phyloP scores from a whole-genome alignment of 2,113 vertebrate species.

The Strix aluco region DNA sequence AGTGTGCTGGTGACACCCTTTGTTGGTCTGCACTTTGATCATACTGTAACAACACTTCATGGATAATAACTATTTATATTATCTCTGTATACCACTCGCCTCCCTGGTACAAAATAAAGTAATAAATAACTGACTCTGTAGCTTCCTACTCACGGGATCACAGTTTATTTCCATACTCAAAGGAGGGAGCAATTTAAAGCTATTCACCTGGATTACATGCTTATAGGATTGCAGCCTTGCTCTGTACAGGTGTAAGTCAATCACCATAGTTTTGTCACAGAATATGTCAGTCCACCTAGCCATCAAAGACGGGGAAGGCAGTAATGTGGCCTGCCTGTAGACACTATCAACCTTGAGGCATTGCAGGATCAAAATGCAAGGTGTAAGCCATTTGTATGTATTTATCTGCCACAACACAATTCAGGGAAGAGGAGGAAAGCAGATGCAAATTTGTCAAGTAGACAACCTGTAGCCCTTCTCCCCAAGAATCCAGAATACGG shows the following conservation, averaged over 20 bases:
- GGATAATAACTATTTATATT: background rate
- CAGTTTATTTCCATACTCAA: background rate
- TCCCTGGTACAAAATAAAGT: background rate
- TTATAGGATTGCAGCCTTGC: background rate
- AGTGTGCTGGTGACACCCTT: background rate
- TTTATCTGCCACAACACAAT: background rate
- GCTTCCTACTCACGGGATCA: background rate
- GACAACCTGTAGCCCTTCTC: background rate
- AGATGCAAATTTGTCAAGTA: background rate
- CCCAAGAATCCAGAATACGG: background rate
- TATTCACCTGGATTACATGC: background rate
- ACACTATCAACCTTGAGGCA: rapidly evolving
- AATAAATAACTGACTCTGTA: background rate
- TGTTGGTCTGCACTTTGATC: conserved; percentile 53
- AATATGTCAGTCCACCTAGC: background rate
- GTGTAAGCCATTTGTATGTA: background rate
- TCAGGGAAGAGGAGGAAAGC: background rate
- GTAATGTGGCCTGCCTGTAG: background rate
- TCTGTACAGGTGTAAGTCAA: background rate
- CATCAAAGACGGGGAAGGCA: background rate
- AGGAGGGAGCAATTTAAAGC: background rate
- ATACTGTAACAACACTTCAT: background rate
- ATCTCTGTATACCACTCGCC: background rate
- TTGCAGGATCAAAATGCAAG: background rate
- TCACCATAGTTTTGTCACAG: rapidly evolving